Evolutionary conservation across 2,113 vertebrate species (phyloP).

Genomic region (Ivindomyrus marchei): DNA sequence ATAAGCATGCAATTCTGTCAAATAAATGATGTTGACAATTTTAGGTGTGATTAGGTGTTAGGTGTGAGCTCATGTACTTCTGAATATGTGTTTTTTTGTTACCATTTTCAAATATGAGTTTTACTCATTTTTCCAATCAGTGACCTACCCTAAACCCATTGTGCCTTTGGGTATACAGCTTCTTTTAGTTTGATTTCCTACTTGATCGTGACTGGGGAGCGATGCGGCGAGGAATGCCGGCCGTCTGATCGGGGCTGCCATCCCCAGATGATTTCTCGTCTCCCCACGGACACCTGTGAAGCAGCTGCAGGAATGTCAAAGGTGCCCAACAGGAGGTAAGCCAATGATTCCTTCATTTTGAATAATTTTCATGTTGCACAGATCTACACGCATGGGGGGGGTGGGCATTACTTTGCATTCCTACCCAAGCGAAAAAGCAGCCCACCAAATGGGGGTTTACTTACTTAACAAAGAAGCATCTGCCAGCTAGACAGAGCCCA

Average conservation of each 20-base stretch:
- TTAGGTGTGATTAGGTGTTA: background rate
- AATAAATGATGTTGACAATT: background rate
- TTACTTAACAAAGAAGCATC: constrained; percentile 46
- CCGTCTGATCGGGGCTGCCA: background rate
- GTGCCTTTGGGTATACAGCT: background rate
- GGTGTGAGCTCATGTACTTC: background rate
- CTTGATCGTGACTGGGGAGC: background rate
- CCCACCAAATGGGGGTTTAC: constrained; percentile 34
- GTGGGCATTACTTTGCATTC: background rate
- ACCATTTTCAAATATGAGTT: background rate
- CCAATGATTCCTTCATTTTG: background rate
- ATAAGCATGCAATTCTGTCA: background rate
- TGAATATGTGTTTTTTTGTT: background rate
- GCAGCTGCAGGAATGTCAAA: background rate
- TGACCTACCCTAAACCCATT: background rate
- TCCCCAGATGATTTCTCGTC: background rate
- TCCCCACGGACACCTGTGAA: background rate
- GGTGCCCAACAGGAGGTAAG: background rate
- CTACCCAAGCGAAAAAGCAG: constrained; percentile 30
- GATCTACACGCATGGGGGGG: background rate
- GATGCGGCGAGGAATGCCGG: background rate
- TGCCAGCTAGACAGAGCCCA: constrained; percentile 39
- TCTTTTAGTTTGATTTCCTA: background rate
- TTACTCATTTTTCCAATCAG: constrained; percentile 3
- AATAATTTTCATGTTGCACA: background rate